phyloP scores from a whole-genome alignment of 2,797 vertebrate species.

The Falco berigora region DNA sequence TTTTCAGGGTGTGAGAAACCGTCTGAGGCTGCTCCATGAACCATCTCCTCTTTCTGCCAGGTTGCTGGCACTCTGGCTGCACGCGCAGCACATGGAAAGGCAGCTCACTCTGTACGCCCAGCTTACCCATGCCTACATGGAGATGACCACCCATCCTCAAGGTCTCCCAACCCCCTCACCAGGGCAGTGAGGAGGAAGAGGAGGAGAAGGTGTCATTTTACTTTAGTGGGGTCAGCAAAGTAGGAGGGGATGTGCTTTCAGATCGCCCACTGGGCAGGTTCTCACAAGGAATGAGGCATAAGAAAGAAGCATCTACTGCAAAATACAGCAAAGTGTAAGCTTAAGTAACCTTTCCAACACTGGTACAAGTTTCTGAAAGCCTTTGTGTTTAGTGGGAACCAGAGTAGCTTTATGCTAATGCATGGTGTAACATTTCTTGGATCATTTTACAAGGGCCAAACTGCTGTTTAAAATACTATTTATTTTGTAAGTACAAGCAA shows the following conservation, averaged over 20 bases:
- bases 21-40: too few species aligned
- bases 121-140: rapidly evolving
- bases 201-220: neutral
- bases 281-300: neutral
- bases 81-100: neutral
- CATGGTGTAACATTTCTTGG: neutral
- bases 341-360: neutral
- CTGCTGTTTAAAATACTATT: neutral
- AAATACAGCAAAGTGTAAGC: neutral
- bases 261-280: neutral
- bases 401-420: neutral
- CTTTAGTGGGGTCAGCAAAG: neutral
- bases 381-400: neutral
- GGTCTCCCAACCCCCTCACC: neutral
- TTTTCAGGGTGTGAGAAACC: too few species aligned
- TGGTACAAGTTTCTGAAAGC: neutral
- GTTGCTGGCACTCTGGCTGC: too few species aligned
- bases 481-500: neutral
- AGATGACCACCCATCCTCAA: neutral
- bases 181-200: neutral
- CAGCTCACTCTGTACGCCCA: rapidly evolving
- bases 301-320: neutral
- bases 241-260: neutral
- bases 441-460: neutral
- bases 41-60: too few species aligned